Conservation (phyloP, 2,888 invertebrate species). For the Meganola albula region DNA sequence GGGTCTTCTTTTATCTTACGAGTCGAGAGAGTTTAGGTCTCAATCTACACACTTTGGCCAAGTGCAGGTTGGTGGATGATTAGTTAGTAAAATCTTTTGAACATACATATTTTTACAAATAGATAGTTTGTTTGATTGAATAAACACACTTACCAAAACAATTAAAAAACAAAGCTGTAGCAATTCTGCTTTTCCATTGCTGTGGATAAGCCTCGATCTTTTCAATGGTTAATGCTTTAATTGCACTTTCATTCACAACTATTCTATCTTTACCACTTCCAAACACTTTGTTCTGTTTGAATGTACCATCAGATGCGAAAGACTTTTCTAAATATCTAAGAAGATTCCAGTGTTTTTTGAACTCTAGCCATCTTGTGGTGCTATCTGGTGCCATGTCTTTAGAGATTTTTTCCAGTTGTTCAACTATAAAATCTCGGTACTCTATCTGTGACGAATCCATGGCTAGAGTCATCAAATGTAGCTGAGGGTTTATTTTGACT, state of each 20-base stretch:
- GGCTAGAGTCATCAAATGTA: constrained; percentile 77
- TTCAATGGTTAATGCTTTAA: constrained; percentile 67
- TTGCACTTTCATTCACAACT: constrained; percentile 68
- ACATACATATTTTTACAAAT: too few relatives aligned
- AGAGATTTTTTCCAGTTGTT: constrained; percentile 77
- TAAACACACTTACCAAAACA: constrained; percentile 71
- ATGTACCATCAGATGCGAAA: constrained; percentile 66
- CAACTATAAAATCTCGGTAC: constrained; percentile 81
- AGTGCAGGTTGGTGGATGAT: too few relatives aligned
- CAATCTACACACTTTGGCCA: too few relatives aligned
- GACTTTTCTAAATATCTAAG: constrained; percentile 64
- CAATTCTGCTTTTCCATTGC: constrained; percentile 76
- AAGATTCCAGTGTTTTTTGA: constrained; percentile 64
- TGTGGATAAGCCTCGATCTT: constrained; percentile 60
- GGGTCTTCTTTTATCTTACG: too few relatives aligned
- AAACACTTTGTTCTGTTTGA: constrained; percentile 73
- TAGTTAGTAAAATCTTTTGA: too few relatives aligned
- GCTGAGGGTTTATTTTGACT: constrained; percentile 76
- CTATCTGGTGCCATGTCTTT: constrained; percentile 55
- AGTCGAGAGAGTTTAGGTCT: too few relatives aligned
- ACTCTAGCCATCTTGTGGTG: constrained; percentile 49
- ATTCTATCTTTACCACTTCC: constrained; percentile 56
- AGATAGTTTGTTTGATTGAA: too few relatives aligned
- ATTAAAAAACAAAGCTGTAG: constrained; percentile 76
- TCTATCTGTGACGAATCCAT: constrained; percentile 76